These are phyloP conservation scores for Lithodes maja DNA, from an alignment of 2,888 invertebrate species.

Conservation along the genomic window DNA sequence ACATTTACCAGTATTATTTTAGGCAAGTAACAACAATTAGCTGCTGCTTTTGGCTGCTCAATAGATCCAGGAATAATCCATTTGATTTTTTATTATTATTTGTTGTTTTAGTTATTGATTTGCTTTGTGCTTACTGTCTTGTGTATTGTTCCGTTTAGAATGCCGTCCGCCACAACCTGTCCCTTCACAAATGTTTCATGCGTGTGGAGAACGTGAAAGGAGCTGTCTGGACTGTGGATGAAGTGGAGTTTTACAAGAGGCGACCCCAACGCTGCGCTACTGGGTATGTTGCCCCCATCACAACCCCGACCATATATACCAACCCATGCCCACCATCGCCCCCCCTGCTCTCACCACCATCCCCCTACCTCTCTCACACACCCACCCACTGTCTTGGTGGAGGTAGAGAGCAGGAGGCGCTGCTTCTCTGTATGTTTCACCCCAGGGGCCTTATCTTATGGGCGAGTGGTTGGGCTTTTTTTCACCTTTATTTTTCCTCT, in stretches of 20 bases:
- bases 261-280: constrained; percentile 83
- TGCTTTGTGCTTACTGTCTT: constrained; percentile 70
- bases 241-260: too few relatives aligned
- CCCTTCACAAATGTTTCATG: constrained; percentile 79
- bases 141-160: constrained; percentile 75
- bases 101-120: constrained; percentile 33
- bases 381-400: constrained; percentile 33
- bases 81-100: constrained; percentile 66
- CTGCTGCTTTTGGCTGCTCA: too few relatives aligned
- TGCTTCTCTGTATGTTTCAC: constrained; percentile 56
- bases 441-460: constrained; percentile 71
- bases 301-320: constrained; percentile 4
- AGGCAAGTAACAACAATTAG: too few relatives aligned
- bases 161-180: constrained; percentile 79
- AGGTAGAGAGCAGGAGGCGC: constrained; percentile 61
- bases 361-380: neutral
- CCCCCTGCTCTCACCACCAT: constrained; percentile 48
- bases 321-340: constrained; percentile 57
- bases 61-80: constrained; percentile 32
- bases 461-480: constrained; percentile 58
- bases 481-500: constrained; percentile 40
- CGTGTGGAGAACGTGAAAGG: constrained; percentile 80
- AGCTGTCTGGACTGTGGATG: too few relatives aligned
- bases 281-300: constrained; percentile 77
- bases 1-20: too few relatives aligned